A percentile compares a stretch with the other conserved stretches of the same genome.
Evolutionary conservation across 2,888 invertebrate species (phyloP).

Genomic region (Acronicta leporina): DNA sequence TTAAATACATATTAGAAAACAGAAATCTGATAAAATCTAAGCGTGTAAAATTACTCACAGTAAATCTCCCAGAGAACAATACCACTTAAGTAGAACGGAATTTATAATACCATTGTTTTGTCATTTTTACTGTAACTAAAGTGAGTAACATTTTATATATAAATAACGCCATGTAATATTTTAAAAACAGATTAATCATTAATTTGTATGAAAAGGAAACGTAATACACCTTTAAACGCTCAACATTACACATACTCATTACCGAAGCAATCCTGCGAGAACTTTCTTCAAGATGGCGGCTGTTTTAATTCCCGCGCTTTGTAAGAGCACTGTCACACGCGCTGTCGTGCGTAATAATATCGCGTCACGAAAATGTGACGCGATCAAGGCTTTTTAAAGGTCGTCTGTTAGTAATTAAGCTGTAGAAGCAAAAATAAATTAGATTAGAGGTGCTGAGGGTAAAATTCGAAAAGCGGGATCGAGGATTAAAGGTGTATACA

Average conservation of each 20-base stretch:
- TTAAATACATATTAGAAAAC: too few relatives aligned
- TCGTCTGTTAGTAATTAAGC: constrained; percentile 46
- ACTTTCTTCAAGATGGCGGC: constrained; percentile 73
- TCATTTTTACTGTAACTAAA: too few relatives aligned
- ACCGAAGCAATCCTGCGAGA: constrained; percentile 68
- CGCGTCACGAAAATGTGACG: constrained; percentile 35
- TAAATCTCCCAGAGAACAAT: too few relatives aligned
- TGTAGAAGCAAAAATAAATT: constrained; percentile 42
- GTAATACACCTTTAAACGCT: background rate
- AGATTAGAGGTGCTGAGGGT: constrained; percentile 37
- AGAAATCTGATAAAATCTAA: too few relatives aligned
- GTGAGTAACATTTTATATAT: too few relatives aligned
- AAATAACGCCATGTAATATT: background rate
- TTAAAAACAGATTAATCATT: background rate
- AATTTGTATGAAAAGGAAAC: constrained; percentile 6
- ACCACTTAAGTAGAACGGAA: too few relatives aligned
- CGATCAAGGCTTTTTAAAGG: constrained; percentile 45
- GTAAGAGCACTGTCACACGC: constrained; percentile 45
- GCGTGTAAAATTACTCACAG: too few relatives aligned
- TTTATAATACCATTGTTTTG: too few relatives aligned
- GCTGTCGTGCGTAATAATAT: constrained; percentile 48
- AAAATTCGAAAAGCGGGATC: constrained; percentile 23
- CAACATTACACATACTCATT: constrained; percentile 70
- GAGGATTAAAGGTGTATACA: constrained; percentile 35
- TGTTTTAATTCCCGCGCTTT: constrained; percentile 70